Evolutionary conservation across 2,797 vertebrate species (phyloP).

Genomic region (Callimico goeldii): DNA sequence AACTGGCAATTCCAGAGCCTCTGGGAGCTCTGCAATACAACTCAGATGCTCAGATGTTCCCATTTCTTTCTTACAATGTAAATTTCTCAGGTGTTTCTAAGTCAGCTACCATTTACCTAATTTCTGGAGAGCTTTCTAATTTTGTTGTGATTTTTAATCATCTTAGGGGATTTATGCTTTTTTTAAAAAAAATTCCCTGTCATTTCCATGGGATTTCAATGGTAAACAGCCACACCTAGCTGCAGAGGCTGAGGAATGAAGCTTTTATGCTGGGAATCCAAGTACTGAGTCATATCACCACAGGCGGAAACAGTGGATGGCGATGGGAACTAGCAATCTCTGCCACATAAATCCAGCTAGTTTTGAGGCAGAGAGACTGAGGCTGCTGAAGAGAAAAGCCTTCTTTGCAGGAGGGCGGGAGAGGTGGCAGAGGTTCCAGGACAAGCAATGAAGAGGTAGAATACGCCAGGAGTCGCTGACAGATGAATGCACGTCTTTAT

Average conservation of each 20-base stretch:
- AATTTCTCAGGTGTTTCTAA: neutral
- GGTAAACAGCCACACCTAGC: neutral
- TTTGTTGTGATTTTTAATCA: neutral
- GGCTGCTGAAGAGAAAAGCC: too few relatives aligned
- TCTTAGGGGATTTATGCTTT: neutral
- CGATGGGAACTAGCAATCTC: too few relatives aligned
- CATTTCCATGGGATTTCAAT: neutral
- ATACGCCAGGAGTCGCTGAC: neutral
- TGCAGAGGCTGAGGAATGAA: neutral
- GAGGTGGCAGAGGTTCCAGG: too few relatives aligned
- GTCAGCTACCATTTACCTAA: neutral
- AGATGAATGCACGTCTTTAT: neutral
- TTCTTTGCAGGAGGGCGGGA: neutral
- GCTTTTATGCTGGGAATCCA: neutral
- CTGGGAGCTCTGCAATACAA: neutral
- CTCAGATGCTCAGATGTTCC: neutral
- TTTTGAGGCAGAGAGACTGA: neutral
- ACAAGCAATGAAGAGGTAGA: neutral
- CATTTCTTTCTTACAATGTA: neutral
- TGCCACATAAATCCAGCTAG: neutral
- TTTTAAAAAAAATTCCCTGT: neutral
- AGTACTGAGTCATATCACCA: neutral
- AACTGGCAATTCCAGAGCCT: neutral
- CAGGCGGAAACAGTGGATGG: neutral
- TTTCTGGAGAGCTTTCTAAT: neutral